Evolutionary conservation across 1,140 invertebrate genomes (phyloP).

Genomic region (Sminthurides bifidus): DNA sequence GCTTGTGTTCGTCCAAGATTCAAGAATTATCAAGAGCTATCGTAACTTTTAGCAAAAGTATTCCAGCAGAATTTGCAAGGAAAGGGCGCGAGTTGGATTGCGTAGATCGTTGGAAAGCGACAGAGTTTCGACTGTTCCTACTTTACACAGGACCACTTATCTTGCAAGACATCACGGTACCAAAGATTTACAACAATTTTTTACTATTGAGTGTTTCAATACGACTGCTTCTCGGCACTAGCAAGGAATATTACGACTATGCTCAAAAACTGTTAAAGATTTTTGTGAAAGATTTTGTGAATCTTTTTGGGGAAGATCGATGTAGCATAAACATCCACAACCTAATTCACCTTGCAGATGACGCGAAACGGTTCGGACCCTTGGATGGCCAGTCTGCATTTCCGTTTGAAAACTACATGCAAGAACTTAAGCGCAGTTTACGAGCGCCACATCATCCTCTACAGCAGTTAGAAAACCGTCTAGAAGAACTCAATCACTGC

Average conservation of each 20-base stretch:
- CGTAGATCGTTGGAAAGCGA: constrained; percentile 17
- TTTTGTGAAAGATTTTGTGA: constrained; percentile 32
- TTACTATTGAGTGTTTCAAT: constrained; percentile 19
- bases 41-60: too few relatives aligned
- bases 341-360: constrained; percentile 34
- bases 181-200: constrained; percentile 11
- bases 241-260: constrained; percentile 20
- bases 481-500: too few relatives aligned
- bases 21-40: too few relatives aligned
- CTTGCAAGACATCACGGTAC: neutral
- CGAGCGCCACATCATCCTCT: neutral
- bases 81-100: constrained; percentile 12
- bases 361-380: constrained; percentile 32
- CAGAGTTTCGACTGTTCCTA: constrained; percentile 21
- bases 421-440: constrained; percentile 29
- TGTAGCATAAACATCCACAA: constrained; percentile 36
- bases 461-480: constrained; percentile 3
- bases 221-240: neutral
- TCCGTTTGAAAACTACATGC: constrained; percentile 36
- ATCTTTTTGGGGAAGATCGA: constrained; percentile 32
- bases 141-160: constrained; percentile 24
- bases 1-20: too few relatives aligned
- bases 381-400: constrained; percentile 35
- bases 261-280: constrained; percentile 30
- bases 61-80: constrained; percentile 15